Conservation (phyloP, 2,888 invertebrate species). For the Agriopis leucophaearia region DNA sequence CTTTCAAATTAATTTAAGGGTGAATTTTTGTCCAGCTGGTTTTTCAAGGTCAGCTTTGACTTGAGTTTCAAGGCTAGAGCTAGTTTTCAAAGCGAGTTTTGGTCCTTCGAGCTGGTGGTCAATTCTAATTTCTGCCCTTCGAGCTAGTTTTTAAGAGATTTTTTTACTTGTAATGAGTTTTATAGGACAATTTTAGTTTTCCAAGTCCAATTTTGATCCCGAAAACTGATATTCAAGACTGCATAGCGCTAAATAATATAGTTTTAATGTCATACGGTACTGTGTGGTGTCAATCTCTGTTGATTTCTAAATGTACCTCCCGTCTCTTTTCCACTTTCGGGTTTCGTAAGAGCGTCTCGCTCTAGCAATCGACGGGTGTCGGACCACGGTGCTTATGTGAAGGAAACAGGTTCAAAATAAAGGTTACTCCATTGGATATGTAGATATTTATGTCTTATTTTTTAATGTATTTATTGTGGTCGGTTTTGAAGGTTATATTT, state of each 20-base stretch:
- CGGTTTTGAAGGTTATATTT: constrained; percentile 5
- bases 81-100: neutral
- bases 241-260: neutral
- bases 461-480: constrained; percentile 8
- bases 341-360: constrained; percentile 8
- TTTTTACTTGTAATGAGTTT: neutral
- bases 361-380: constrained; percentile 7
- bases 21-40: neutral
- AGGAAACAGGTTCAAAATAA: constrained; percentile 29
- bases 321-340: constrained; percentile 19
- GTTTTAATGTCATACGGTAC: neutral
- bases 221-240: neutral
- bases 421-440: constrained; percentile 4
- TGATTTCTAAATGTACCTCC: neutral
- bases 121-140: no score
- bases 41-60: neutral
- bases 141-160: neutral
- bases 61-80: no score
- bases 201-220: neutral
- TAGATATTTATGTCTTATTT: constrained; percentile 15
- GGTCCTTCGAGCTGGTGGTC: neutral
- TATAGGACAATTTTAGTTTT: neutral
- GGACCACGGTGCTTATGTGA: constrained; percentile 27
- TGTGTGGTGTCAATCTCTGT: neutral
- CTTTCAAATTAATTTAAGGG: neutral